Base-by-base conservation (phyloP, 2,888 invertebrate genomes). In the Nymphalis urticae region DNA sequence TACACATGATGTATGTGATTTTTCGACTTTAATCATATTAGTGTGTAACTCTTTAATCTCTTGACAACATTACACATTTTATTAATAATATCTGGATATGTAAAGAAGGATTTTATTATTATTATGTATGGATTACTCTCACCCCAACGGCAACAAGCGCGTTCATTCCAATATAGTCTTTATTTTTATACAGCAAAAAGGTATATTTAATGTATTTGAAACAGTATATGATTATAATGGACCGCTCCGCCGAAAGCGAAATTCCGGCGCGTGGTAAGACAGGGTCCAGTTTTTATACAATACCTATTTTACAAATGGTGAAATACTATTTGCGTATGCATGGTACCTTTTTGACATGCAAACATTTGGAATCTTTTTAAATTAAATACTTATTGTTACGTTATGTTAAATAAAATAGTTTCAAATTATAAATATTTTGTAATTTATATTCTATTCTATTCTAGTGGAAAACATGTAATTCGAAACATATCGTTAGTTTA, bases 171-270 rank as follows among this genome's bases (percentile, higher is more conserved):
- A 58, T 10, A 58, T 42, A 19, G 36, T n/a, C 42, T 19, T 58
- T 58, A 58, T 58, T 36, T 1, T 13, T 8, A 36, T 9, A 13
- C 0, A 3, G 0, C 17, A 1, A 58, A 58, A n/a, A 36, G 27
- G 13, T 42, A 58, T 58, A 58, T 42, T 17, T 5, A 32, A 56
- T n/a, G 61, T 61, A n/a, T 61, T 47, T 2, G 3, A 54, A 10
- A 58, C 36, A 42, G 53, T 51, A 53, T 51, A 60, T 48, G 36
- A 19, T 68, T 68, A 62, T 58, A 42, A 58, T 27, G 53, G 64
- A n/a, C 56, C 62, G 62, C 66, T 70, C 32, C 56, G 56, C 50
- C 56, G 72, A 72, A 72, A 72, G 72, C 60, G 72, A 72, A 72
- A 72, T 65, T 67, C 70, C 66, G 63, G 62, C 65, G 62, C 63